phyloP scores from a whole-genome alignment of 2,113 vertebrate genomes.

The Trichechus manatus region DNA sequence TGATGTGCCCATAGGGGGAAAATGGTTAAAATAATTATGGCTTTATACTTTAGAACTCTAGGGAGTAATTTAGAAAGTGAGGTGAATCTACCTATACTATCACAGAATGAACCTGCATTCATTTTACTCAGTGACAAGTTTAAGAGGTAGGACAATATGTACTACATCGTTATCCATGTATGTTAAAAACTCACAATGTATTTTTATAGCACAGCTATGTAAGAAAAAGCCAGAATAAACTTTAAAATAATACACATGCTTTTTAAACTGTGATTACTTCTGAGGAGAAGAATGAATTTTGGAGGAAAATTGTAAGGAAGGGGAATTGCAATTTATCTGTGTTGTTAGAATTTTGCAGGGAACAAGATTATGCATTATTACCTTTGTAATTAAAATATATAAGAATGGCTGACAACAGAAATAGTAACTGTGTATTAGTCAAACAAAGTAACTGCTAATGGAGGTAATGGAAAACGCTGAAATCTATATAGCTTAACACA shows the following conservation, averaged over 20 bases:
- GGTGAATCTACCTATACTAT: background rate
- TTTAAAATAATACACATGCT: background rate
- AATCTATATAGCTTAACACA: background rate
- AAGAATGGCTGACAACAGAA: background rate
- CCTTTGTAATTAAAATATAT: background rate
- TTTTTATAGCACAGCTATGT: background rate
- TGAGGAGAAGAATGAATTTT: background rate
- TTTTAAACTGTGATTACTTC: constrained; percentile 39
- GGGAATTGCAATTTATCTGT: too few relatives aligned
- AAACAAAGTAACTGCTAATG: background rate
- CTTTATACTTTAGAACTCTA: background rate
- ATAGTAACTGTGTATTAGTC: background rate
- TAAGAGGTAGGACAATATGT: background rate
- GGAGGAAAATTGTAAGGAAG: background rate
- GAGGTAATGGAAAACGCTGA: background rate
- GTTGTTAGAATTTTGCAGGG: background rate
- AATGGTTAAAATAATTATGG: constrained; percentile 15
- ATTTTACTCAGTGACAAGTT: constrained; percentile 24
- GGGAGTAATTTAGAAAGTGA: background rate
- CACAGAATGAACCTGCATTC: constrained; percentile 16
- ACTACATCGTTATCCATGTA: background rate
- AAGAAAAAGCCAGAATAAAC: background rate
- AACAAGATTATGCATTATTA: background rate
- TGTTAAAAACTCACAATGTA: too few relatives aligned
- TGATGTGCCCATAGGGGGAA: background rate